A percentile compares a stretch with the other conserved stretches of the same genome.
Conservation (phyloP, 2,888 invertebrate species). For the Eurois occulta region DNA sequence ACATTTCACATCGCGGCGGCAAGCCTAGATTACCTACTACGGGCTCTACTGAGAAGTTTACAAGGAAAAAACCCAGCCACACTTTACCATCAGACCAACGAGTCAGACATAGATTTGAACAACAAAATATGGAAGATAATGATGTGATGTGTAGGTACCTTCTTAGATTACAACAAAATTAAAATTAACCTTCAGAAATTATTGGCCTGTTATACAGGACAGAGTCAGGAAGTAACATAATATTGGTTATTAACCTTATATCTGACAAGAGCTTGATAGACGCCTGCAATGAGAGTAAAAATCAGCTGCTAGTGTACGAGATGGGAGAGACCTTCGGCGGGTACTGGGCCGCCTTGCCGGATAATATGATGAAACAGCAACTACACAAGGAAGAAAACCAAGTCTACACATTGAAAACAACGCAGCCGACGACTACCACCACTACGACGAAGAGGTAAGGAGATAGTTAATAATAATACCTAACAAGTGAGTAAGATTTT, state of each 20-base stretch:
- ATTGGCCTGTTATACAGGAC: constrained; percentile 71
- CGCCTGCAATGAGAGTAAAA: constrained; percentile 70
- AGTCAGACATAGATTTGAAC: not conserved
- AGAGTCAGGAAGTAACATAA: constrained; percentile 83
- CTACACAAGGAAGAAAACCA: constrained; percentile 56
- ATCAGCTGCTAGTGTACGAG: constrained; percentile 82
- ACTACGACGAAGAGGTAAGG: constrained; percentile 50
- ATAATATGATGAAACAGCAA: constrained; percentile 67
- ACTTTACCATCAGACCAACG: not conserved
- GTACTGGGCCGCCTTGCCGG: constrained; percentile 83
- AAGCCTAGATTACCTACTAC: not conserved
- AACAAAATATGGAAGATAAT: not conserved
- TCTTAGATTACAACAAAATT: not conserved
- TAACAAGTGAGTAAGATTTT: not conserved
- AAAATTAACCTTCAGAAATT: not conserved
- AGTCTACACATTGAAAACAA: constrained; percentile 77
- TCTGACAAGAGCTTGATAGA: constrained; percentile 66
- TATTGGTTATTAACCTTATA: constrained; percentile 78
- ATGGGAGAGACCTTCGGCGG: constrained; percentile 85
- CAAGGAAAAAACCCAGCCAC: not conserved
- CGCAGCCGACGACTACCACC: constrained; percentile 55
- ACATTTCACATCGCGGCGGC: not conserved
- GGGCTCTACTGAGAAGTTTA: not conserved
- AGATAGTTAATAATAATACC: not conserved
- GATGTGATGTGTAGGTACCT: not conserved